Percentiles rank a stretch among this genome's conserved stretches.
phyloP scores from a whole-genome alignment of 2,113 vertebrate species.

The Sinocyclocheilus anophthalmus region DNA sequence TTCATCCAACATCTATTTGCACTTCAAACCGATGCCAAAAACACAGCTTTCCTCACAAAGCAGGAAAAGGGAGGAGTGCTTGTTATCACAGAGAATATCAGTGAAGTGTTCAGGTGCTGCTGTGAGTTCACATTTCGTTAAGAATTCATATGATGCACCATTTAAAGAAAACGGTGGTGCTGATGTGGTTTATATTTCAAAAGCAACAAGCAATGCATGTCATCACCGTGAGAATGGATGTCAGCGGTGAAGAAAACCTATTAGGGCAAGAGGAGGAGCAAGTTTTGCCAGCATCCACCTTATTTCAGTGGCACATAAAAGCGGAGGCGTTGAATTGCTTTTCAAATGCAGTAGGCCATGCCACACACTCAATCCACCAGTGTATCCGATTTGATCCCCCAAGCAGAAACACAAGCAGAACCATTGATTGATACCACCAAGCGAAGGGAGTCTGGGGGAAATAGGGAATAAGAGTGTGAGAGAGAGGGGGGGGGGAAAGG shows the following conservation, averaged over 20 bases:
- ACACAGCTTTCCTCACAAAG: conserved; percentile 10
- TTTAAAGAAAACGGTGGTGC: conserved; percentile 51
- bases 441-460: conserved; percentile 62
- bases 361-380: conserved; percentile 66
- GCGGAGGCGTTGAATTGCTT: conserved; percentile 70
- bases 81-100: conserved; percentile 13
- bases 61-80: conserved; percentile 24
- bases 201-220: conserved; percentile 58
- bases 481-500: conserved; percentile 48
- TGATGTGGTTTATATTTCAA: conserved; percentile 44
- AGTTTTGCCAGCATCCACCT: conserved; percentile 70
- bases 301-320: conserved; percentile 71
- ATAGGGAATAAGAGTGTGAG: conserved; percentile 53
- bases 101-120: conserved; percentile 7
- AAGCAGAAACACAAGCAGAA: conserved; percentile 72
- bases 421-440: conserved; percentile 78
- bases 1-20: conserved; percentile 45
- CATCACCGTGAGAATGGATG: conserved; percentile 69
- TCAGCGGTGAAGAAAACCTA: conserved; percentile 69
- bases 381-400: conserved; percentile 71
- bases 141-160: conserved; percentile 24
- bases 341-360: conserved; percentile 71
- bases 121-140: conserved; percentile 26
- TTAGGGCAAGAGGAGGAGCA: conserved; percentile 61
- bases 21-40: conserved; percentile 36